Evolutionary conservation across 2,888 invertebrate species (phyloP), one percentile per base, ranked within the genome.

Genomic region (Sycophila texana): DNA sequence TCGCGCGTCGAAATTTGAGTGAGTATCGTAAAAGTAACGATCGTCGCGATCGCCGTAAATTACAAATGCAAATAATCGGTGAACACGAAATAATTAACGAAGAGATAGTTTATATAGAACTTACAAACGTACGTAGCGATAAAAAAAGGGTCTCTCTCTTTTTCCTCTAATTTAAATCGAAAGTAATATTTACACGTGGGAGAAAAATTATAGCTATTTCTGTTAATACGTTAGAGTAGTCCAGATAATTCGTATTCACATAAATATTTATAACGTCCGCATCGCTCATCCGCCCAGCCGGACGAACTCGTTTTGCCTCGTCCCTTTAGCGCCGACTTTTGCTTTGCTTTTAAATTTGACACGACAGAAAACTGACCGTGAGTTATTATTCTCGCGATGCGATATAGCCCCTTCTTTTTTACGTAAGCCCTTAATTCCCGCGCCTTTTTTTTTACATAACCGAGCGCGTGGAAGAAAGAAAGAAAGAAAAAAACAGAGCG

Each of bases 281-380:
- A 66, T 18, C 20, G 55, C 55, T 39, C 13, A 47, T 58, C 58
- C 30, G 61, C 7, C 10, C 39, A 30, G 58, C 16, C 20, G 20
- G 47, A 20, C 66, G 16, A 51, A 51, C 57, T 18, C 26, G 26
- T 65, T 67, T n/a, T 22, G 4, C n/a, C 14, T 57, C 18, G 16
- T 20, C 20, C 57, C 55, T 57, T 39, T 39, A 10, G 26, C 39
- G 39, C 39, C 39, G 39, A 39, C 39, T 39, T 39, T 39, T 39
- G 39, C 39, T 39, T 39, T 39, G 10, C 39, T 60, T n/a, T 79
- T 65, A 60, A 79, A 80, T 77, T 77, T 61, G 70, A 77, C 63
- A 39, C 70, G 58, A 70, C 58, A 39, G 77, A 70, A 61, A 73
- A 80, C 63, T 58, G 80, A 63, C 76, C 80, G 71, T 76, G 76